Conservation (phyloP, 2,888 invertebrate genomes). For the Acronicta psi region DNA sequence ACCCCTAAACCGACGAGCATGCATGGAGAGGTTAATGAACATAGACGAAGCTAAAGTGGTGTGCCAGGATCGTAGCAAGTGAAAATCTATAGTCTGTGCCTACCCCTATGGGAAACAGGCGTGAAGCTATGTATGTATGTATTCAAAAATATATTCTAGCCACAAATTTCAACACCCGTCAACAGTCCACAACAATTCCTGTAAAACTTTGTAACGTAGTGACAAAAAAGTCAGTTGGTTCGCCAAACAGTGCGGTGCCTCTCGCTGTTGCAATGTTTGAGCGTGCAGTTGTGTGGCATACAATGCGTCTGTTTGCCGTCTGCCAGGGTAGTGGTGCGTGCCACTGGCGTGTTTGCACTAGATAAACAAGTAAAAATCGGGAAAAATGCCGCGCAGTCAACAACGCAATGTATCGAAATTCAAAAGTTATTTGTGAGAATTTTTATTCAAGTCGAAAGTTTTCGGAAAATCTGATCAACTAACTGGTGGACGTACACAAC, state of each 20-base stretch:
- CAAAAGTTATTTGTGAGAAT: slow-evolving; percentile 5
- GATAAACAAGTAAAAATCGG: slow-evolving; percentile 75
- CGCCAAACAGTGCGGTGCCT: slow-evolving; percentile 31
- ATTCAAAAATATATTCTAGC: slow-evolving; percentile 3
- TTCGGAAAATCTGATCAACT: background rate
- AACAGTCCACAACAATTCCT: slow-evolving; percentile 8
- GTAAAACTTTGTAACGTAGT: slow-evolving; percentile 31
- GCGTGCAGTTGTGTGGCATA: slow-evolving; percentile 38
- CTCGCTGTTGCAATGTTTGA: slow-evolving; percentile 40
- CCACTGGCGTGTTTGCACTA: slow-evolving; percentile 73
- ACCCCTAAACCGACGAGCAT: no score
- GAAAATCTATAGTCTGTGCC: no score
- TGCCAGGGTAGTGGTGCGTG: slow-evolving; percentile 69
- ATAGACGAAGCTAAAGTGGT: no score
- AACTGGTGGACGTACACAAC: no score
- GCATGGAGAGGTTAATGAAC: no score
- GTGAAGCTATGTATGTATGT: no score
- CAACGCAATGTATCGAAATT: slow-evolving; percentile 1
- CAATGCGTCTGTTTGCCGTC: slow-evolving; percentile 71
- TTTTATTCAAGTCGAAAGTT: background rate
- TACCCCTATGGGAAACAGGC: no score
- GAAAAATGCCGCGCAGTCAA: slow-evolving; percentile 60
- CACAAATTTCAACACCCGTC: slow-evolving; percentile 2
- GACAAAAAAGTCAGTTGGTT: slow-evolving; percentile 39
- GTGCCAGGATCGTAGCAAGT: no score